A percentile compares a stretch with the other conserved stretches of the same genome.
These are phyloP conservation scores for Charanyca ferruginea DNA, from an alignment of 2,888 invertebrate genomes.

Conservation along the genomic window DNA sequence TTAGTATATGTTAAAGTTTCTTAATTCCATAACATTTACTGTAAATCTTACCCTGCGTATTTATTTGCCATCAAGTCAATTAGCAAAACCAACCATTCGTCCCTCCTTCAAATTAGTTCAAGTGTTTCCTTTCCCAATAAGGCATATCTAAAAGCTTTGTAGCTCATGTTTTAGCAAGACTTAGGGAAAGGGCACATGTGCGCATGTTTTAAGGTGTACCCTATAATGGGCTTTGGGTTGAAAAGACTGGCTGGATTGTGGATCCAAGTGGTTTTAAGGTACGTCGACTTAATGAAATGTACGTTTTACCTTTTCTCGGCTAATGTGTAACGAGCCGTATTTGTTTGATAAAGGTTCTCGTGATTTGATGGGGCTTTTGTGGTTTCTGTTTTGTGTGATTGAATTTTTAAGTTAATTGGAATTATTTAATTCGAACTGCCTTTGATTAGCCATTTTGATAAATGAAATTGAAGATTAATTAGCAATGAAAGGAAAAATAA, in stretches of 20 bases:
- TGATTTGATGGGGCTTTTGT: conserved; percentile 15
- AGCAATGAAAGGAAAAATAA: too few relatives aligned
- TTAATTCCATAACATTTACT: background rate
- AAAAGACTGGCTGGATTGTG: conserved; percentile 71
- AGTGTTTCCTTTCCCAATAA: conserved; percentile 68
- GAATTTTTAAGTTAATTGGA: background rate
- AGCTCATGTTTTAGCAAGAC: conserved; percentile 59
- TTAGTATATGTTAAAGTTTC: background rate
- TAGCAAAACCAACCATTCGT: conserved; percentile 39
- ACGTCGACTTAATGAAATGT: conserved; percentile 78
- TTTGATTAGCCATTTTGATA: background rate
- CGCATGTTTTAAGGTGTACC: conserved; percentile 73
- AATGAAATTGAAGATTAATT: too few relatives aligned
- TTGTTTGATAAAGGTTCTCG: conserved; percentile 36
- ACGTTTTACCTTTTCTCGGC: conserved; percentile 56
- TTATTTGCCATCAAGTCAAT: conserved; percentile 43
- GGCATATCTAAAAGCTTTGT: conserved; percentile 58
- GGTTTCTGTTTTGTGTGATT: conserved; percentile 27
- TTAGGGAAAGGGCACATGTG: conserved; percentile 67
- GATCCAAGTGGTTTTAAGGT: conserved; percentile 73
- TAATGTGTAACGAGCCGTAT: conserved; percentile 54
- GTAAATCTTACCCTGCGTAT: background rate
- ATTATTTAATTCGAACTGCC: conserved; percentile 9
- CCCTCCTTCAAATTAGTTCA: conserved; percentile 39
- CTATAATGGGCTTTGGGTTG: conserved; percentile 76